Percentiles rank a stretch among this genome's conserved stretches.
Evolutionary conservation across 2,797 vertebrate genomes (phyloP).

Genomic region (Oophaga sylvatica): DNA sequence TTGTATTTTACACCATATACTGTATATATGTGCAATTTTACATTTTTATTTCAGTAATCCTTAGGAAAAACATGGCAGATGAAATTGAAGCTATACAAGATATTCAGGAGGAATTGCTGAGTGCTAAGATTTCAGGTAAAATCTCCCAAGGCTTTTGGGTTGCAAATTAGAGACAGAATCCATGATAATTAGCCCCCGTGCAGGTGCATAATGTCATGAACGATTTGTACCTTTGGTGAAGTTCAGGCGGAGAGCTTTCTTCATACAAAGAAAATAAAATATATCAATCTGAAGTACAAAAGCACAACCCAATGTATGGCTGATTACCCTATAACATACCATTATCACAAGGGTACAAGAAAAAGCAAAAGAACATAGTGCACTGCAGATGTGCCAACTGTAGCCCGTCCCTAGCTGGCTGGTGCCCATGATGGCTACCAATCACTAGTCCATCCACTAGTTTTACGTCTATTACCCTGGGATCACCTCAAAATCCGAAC

Average conservation of each 20-base stretch:
- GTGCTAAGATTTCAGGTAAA: slow-evolving; percentile 55
- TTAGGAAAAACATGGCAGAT: slow-evolving; percentile 54
- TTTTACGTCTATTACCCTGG: background rate
- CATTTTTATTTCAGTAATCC: slow-evolving; percentile 59
- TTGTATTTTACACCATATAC: slow-evolving; percentile 23
- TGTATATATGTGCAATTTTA: slow-evolving; percentile 36
- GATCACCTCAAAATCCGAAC: background rate
- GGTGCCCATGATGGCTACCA: background rate
- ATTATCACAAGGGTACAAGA: background rate
- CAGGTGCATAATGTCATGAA: slow-evolving; percentile 15
- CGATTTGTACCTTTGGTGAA: slow-evolving; percentile 24
- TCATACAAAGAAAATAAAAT: background rate
- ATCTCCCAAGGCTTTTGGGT: slow-evolving; percentile 11
- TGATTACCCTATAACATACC: background rate
- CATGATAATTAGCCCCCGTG: slow-evolving; percentile 30
- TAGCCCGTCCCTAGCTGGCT: background rate
- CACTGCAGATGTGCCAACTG: background rate
- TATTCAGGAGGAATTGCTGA: slow-evolving; percentile 50
- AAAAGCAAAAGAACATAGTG: background rate
- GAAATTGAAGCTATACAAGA: slow-evolving; percentile 46
- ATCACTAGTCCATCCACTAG: background rate
- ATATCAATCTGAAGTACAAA: background rate
- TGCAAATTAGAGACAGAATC: slow-evolving; percentile 56
- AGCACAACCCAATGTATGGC: background rate
- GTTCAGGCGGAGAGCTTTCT: background rate